A percentile compares a stretch with the other conserved stretches of the same genome.
Evolutionary conservation across 2,797 vertebrate genomes (phyloP).

Genomic region (Onychomys leucogaster): DNA sequence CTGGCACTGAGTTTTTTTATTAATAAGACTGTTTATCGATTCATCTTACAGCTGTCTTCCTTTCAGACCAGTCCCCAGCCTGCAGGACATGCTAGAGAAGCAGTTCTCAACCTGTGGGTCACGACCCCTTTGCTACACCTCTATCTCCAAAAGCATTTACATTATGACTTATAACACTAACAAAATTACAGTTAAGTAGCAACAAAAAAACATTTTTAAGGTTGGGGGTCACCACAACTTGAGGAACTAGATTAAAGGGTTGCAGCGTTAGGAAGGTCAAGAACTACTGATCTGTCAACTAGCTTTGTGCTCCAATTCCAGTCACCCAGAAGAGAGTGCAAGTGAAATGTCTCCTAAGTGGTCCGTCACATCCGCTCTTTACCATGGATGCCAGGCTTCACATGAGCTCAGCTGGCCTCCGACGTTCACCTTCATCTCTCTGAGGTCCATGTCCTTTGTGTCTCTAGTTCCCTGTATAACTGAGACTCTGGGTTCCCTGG

Average conservation of each 20-base stretch:
- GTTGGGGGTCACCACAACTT: not conserved
- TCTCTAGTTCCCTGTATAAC: accelerated
- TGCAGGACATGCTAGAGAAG: not conserved
- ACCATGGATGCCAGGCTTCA: not conserved
- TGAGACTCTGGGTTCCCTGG: not conserved
- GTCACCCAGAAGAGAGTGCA: not conserved
- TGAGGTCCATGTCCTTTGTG: not conserved
- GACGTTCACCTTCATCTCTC: too few species aligned
- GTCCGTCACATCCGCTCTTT: not conserved
- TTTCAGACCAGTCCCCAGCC: not conserved
- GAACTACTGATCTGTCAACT: not conserved
- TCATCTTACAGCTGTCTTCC: too few species aligned
- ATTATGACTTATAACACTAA: not conserved
- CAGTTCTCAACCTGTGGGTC: not conserved
- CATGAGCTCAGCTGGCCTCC: not conserved
- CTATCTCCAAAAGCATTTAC: not conserved
- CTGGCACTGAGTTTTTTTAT: too few species aligned
- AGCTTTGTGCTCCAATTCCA: not conserved
- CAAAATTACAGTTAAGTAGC: not conserved
- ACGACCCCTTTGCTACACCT: too few species aligned
- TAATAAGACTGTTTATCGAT: too few species aligned
- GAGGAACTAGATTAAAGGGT: not conserved
- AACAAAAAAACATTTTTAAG: too few species aligned
- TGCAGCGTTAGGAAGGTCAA: not conserved
- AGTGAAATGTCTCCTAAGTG: not conserved